Percentiles rank a stretch among this genome's conserved stretches.
phyloP scores from a whole-genome alignment of 64 coral and sea anemone genomes.

The Acropora yongei region DNA sequence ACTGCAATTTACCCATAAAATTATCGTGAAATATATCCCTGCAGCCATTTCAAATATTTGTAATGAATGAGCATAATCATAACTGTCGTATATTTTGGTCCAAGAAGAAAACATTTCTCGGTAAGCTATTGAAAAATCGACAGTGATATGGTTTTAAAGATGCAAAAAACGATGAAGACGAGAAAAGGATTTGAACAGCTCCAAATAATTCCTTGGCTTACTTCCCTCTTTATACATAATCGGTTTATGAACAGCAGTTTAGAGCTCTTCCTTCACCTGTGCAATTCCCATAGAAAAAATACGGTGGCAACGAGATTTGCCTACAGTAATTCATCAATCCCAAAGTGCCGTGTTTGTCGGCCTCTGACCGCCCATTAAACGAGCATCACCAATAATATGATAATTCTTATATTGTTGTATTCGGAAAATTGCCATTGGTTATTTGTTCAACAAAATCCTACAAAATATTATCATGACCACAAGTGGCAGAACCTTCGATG shows the following conservation, averaged over 20 bases:
- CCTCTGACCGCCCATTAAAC: constrained; percentile 12
- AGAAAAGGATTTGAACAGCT: not conserved
- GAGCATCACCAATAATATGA: not conserved
- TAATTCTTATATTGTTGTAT: not conserved
- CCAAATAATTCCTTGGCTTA: not conserved
- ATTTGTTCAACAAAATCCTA: constrained; percentile 36
- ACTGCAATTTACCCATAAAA: too few species aligned
- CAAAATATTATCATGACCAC: not conserved
- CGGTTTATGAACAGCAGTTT: not conserved
- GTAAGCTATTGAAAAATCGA: too few species aligned
- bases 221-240: not conserved
- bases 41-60: too few species aligned
- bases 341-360: constrained; percentile 35
- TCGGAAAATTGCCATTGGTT: constrained; percentile 3
- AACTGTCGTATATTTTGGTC: too few species aligned
- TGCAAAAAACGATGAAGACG: not conserved
- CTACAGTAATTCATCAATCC: not conserved
- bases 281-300: constrained; percentile 6
- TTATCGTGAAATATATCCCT: too few species aligned
- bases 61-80: too few species aligned
- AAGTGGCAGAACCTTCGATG: not conserved
- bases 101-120: too few species aligned
- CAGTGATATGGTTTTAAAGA: not conserved
- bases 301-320: not conserved
- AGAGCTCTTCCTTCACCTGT: constrained; percentile 13